phyloP scores from a whole-genome alignment of 2,888 invertebrate genomes.

The Enchytraeus crypticus region DNA sequence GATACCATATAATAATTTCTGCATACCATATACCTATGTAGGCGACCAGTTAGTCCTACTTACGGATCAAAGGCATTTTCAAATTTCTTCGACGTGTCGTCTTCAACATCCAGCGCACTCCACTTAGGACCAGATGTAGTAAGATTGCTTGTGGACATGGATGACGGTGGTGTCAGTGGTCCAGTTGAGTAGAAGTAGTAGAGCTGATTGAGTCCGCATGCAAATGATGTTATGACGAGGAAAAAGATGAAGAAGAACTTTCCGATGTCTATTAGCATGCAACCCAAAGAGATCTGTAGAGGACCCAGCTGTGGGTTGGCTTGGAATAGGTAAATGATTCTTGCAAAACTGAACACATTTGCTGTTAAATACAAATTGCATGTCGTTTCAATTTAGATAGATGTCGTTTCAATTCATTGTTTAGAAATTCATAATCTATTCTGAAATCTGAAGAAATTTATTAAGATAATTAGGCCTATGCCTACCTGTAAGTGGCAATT shows the following conservation, averaged over 20 bases:
- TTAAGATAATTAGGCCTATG: too few relatives aligned
- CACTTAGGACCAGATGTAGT: background rate
- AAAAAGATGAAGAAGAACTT: slow-evolving; percentile 54
- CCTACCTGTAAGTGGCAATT: too few relatives aligned
- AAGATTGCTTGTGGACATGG: background rate
- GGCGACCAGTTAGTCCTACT: too few relatives aligned
- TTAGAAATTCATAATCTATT: too few relatives aligned
- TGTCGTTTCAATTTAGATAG: too few relatives aligned
- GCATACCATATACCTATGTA: too few relatives aligned
- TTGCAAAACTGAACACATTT: slow-evolving; percentile 54
- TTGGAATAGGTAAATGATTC: slow-evolving; percentile 55
- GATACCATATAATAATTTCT: too few relatives aligned
- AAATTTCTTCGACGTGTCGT: slow-evolving; percentile 4
- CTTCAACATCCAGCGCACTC: background rate
- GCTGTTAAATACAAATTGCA: too few relatives aligned
- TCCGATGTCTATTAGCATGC: slow-evolving; percentile 56
- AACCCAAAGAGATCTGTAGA: slow-evolving; percentile 53
- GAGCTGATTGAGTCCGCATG: slow-evolving; percentile 65
- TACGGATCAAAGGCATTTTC: slow-evolving; percentile 30
- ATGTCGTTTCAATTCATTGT: too few relatives aligned
- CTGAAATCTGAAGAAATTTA: too few relatives aligned
- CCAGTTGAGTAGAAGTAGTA: slow-evolving; percentile 50
- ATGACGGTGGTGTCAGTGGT: background rate
- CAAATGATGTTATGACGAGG: slow-evolving; percentile 51
- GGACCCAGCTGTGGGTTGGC: slow-evolving; percentile 55